Conservation (phyloP, 1,140 invertebrate genomes). For the Drosophila nebulosa region DNA sequence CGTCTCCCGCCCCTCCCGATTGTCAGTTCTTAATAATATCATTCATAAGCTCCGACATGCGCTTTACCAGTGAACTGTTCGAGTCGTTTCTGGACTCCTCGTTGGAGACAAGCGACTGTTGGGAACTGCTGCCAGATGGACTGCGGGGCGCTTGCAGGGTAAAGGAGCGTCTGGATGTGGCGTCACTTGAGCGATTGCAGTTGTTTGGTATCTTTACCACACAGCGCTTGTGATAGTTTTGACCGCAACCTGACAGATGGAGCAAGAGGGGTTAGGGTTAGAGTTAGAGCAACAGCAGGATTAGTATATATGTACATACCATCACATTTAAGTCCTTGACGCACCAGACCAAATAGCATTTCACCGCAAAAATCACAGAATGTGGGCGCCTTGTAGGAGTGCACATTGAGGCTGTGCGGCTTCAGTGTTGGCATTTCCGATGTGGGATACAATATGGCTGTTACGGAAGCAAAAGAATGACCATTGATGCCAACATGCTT, state of each 20-base stretch:
- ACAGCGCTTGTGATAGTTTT: constrained; percentile 99
- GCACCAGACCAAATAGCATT: constrained; percentile 98
- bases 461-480: neutral
- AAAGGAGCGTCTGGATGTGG: constrained; percentile 79
- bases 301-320: constrained; percentile 83
- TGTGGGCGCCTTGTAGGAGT: constrained; percentile 99
- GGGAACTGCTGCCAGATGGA: constrained; percentile 84
- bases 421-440: constrained; percentile 88
- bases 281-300: too few species aligned
- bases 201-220: constrained; percentile 99
- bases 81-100: constrained; percentile 81
- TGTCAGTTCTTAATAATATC: constrained; percentile 79
- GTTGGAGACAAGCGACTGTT: constrained; percentile 74
- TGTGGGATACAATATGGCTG: constrained; percentile 84
- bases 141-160: constrained; percentile 86
- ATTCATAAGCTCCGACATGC: constrained; percentile 81
- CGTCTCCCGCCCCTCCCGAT: neutral
- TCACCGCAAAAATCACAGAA: constrained; percentile 99
- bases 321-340: constrained; percentile 99
- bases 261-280: neutral
- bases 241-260: constrained; percentile 90
- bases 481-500: neutral
- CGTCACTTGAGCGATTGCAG: constrained; percentile 84
- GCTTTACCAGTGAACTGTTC: constrained; percentile 82
- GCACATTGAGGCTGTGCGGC: constrained; percentile 95